phyloP scores from a whole-genome alignment of 2,888 invertebrate species.

The Heliconius charithonia region DNA sequence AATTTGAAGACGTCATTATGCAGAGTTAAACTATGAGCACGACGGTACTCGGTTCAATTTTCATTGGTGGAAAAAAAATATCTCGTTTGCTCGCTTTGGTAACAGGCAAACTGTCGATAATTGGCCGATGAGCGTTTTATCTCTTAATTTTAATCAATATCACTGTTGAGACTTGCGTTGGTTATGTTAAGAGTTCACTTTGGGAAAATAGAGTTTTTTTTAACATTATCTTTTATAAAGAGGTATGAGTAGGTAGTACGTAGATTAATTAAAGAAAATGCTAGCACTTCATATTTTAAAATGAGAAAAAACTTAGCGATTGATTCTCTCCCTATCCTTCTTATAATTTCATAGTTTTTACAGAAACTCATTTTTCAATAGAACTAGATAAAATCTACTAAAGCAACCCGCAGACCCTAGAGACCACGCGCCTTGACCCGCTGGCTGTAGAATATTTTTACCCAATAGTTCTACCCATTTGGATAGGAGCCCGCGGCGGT shows the following conservation, averaged over 20 bases:
- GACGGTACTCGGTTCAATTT: neutral
- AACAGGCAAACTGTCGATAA: neutral
- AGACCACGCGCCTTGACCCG: neutral
- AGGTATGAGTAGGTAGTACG: too few relatives aligned
- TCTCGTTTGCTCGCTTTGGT: neutral
- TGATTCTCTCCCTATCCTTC: neutral
- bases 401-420: neutral
- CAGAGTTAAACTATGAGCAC: too few relatives aligned
- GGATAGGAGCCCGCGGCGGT: constrained; percentile 23
- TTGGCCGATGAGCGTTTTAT: neutral
- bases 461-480: neutral
- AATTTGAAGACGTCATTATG: neutral
- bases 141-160: neutral
- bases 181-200: neutral
- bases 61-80: neutral
- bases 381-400: neutral
- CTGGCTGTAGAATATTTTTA: neutral
- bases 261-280: too few relatives aligned
- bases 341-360: neutral
- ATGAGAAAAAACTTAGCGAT: neutral
- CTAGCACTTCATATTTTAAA: neutral
- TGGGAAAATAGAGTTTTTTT: neutral
- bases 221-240: neutral
- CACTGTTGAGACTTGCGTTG: neutral
- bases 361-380: neutral